These are phyloP conservation scores for Eupithecia dodoneata DNA, from an alignment of 2,888 invertebrate species.

Conservation along the genomic window DNA sequence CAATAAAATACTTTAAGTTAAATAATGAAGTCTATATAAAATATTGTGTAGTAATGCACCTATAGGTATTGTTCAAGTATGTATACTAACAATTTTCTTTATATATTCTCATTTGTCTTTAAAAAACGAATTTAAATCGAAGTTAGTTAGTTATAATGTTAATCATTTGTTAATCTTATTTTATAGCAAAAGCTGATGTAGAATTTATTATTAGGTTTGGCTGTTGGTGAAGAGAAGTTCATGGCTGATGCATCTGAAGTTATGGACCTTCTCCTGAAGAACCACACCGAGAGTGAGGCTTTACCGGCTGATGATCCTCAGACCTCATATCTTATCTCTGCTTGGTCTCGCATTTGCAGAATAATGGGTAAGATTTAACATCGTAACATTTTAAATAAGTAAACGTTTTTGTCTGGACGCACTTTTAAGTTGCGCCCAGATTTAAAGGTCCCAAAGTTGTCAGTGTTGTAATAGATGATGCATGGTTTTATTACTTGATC, in stretches of 20 bases:
- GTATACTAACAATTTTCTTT: too few species aligned
- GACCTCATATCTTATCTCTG: constrained; percentile 98
- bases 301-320: constrained; percentile 98
- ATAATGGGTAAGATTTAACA: constrained; percentile 84
- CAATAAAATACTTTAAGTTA: too few species aligned
- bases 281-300: constrained; percentile 92
- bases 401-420: too few species aligned
- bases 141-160: background rate
- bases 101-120: too few species aligned
- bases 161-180: background rate
- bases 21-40: too few species aligned
- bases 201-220: constrained; percentile 76
- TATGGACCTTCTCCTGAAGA: constrained; percentile 96
- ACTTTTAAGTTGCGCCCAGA: too few species aligned
- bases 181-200: background rate
- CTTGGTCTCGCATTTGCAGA: constrained; percentile 99
- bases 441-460: too few species aligned
- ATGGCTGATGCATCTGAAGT: constrained; percentile 96
- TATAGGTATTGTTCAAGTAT: too few species aligned
- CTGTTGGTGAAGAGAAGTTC: constrained; percentile 93
- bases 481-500: too few species aligned
- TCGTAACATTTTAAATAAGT: background rate
- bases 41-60: too few species aligned
- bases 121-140: too few species aligned
- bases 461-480: too few species aligned